Percentiles rank a stretch among this genome's conserved stretches.
These are phyloP conservation scores for Labrus mixtus DNA, from an alignment of 2,113 vertebrate genomes.

Conservation along the genomic window DNA sequence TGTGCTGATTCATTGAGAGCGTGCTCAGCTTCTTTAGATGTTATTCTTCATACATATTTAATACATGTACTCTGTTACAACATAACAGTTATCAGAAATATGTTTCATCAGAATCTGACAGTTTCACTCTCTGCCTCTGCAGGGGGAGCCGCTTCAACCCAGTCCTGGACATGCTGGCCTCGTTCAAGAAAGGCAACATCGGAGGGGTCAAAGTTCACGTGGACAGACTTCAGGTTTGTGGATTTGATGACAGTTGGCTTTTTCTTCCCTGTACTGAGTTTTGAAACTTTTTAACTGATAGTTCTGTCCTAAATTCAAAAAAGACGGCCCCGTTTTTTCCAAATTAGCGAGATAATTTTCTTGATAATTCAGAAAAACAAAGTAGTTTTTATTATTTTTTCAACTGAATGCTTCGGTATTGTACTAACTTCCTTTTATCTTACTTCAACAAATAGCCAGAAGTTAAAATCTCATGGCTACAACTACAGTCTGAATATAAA, in stretches of 20 bases:
- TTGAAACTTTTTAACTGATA: not conserved
- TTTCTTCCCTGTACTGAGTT: not conserved
- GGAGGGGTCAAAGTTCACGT: slow-evolving; percentile 98
- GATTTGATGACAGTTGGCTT: not conserved
- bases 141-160: slow-evolving; percentile 98
- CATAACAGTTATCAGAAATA: not conserved
- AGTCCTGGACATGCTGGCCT: slow-evolving; percentile 95
- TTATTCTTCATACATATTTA: not conserved
- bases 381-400: no score
- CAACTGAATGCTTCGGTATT: no score
- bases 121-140: slow-evolving; percentile 15
- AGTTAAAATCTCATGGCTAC: no score
- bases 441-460: no score
- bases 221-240: slow-evolving; percentile 94
- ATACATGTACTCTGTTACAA: not conserved
- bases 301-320: no score
- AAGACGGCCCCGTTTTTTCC: no score
- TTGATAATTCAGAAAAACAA: no score
- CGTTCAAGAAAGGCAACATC: slow-evolving; percentile 93
- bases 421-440: no score
- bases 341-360: no score
- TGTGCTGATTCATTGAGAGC: slow-evolving; percentile 2
- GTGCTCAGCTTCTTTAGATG: not conserved
- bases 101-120: not conserved
- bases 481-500: no score